A percentile compares a stretch with the other conserved stretches of the same genome.
Evolutionary conservation across 2,797 vertebrate genomes (phyloP).

Genomic region (Podarcis siculus): DNA sequence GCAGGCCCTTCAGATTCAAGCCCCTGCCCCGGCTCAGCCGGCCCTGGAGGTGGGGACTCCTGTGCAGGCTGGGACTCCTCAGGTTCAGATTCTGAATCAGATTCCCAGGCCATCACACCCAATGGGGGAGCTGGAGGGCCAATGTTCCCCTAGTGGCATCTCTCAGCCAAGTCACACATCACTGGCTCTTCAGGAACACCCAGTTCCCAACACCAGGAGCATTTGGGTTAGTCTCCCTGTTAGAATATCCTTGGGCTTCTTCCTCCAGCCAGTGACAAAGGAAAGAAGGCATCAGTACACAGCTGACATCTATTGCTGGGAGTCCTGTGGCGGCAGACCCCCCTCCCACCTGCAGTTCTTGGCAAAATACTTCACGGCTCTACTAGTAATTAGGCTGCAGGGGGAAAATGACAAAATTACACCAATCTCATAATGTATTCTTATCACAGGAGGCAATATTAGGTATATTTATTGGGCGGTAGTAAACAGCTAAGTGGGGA

Average conservation of each 20-base stretch:
- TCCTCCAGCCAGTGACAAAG: background rate
- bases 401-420: background rate
- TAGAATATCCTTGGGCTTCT: background rate
- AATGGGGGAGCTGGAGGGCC: no score
- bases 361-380: background rate
- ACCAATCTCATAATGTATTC: conserved; percentile 1
- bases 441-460: background rate
- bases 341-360: background rate
- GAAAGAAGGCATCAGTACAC: background rate
- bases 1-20: no score
- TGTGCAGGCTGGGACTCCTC: no score
- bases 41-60: no score
- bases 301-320: no score
- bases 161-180: background rate
- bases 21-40: no score
- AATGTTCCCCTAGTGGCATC: background rate
- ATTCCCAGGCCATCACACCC: no score
- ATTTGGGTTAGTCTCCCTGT: background rate
- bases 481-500: background rate
- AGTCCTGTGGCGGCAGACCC: background rate
- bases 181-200: background rate
- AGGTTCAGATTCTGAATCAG: no score
- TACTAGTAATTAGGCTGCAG: background rate
- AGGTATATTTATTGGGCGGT: background rate
- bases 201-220: background rate